These are phyloP conservation scores for Rattus rattus DNA, from an alignment of 2,113 vertebrate genomes.

Conservation along the genomic window DNA sequence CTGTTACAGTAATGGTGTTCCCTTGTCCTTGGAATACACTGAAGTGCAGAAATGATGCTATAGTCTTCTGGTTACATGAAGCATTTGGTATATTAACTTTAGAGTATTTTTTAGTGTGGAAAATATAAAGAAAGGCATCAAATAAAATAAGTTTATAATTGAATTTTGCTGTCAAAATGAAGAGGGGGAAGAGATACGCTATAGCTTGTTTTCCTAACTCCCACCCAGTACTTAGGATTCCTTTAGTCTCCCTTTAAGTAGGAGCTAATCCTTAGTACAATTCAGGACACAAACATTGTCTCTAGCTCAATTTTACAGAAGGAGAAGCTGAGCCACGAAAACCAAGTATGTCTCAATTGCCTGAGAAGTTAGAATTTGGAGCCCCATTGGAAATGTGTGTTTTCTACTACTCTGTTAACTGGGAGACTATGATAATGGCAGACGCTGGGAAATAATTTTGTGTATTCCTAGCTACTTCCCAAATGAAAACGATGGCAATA, in stretches of 20 bases:
- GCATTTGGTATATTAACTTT: slow-evolving; percentile 40
- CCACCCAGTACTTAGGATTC: not conserved
- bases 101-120: not conserved
- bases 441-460: slow-evolving; percentile 58
- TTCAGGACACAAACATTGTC: not conserved
- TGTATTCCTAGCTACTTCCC: slow-evolving; percentile 43
- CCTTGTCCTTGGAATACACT: slow-evolving; percentile 32
- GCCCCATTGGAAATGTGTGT: slow-evolving; percentile 28
- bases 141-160: slow-evolving; percentile 36
- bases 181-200: not conserved
- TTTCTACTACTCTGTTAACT: not conserved
- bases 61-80: not conserved
- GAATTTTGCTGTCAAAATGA: slow-evolving; percentile 11
- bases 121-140: not conserved
- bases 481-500: slow-evolving; percentile 64
- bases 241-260: not conserved
- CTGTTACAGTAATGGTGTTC: slow-evolving; percentile 7
- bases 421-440: not conserved
- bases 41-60: not conserved
- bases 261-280: not conserved
- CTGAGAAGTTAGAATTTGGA: slow-evolving; percentile 16
- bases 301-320: slow-evolving; percentile 43
- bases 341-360: not conserved
- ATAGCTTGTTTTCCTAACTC: slow-evolving; percentile 40
- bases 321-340: not conserved